Conservation (phyloP, 2,113 vertebrate species). For the Falcunculus frontatus region DNA sequence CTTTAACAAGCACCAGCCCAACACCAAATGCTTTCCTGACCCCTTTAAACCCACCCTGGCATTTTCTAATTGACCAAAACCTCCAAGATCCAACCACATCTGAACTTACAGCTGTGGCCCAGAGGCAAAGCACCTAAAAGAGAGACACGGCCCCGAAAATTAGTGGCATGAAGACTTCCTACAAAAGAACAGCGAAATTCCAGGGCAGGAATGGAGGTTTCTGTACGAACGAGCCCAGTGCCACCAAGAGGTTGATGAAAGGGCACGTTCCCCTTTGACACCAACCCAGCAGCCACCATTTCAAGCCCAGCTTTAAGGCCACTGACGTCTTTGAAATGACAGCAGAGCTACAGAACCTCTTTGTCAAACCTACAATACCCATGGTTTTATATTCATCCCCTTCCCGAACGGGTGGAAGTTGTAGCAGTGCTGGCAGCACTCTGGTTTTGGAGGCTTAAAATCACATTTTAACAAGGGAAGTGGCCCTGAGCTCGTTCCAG, state of each 20-base stretch:
- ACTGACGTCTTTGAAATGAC: not conserved
- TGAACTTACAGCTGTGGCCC: not conserved
- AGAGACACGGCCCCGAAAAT: not conserved
- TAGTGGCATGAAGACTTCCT: not conserved
- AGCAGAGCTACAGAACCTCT: not conserved
- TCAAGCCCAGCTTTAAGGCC: not conserved
- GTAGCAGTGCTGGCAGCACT: not conserved
- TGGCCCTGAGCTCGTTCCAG: not conserved
- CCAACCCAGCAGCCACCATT: slow-evolving; percentile 15
- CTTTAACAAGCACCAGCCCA: not conserved
- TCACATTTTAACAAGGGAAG: not conserved
- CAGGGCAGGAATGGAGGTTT: not conserved
- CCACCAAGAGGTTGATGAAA: not conserved
- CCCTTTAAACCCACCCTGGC: rapidly evolving
- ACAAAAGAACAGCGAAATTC: not conserved
- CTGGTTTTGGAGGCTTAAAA: not conserved
- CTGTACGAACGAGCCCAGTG: not conserved
- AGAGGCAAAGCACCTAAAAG: not conserved
- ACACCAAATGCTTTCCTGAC: not conserved
- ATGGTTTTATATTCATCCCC: not conserved
- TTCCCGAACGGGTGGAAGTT: not conserved
- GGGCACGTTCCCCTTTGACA: not conserved
- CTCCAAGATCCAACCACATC: not conserved
- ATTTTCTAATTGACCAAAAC: not conserved
- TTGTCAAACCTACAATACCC: not conserved